Evolutionary conservation across 2,888 invertebrate species (phyloP).

Genomic region (Oxycera nigricornis): DNA sequence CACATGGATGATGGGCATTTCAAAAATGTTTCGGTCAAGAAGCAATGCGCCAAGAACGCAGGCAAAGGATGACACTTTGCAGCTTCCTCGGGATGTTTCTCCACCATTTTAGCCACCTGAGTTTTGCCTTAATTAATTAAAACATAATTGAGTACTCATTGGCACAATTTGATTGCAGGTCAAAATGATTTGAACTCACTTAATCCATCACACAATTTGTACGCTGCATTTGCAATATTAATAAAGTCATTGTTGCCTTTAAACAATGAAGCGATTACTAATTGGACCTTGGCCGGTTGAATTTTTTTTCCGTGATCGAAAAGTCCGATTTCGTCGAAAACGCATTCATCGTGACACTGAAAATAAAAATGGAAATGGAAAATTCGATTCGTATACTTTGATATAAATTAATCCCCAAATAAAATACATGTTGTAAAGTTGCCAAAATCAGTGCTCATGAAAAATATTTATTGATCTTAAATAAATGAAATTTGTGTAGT

Average conservation of each 20-base stretch:
- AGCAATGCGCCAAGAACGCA: neutral
- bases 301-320: slow-evolving; percentile 2
- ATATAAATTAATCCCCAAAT: too few species aligned
- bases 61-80: slow-evolving; percentile 10
- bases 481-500: too few species aligned
- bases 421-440: too few species aligned
- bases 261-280: neutral
- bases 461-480: too few species aligned
- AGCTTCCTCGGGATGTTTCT: neutral
- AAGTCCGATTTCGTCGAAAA: slow-evolving; percentile 1
- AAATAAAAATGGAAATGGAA: too few species aligned
- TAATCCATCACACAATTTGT: neutral
- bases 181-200: neutral
- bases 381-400: too few species aligned
- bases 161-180: neutral
- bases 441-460: too few species aligned
- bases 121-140: neutral
- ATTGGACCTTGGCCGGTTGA: neutral
- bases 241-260: neutral
- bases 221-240: neutral
- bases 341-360: slow-evolving; percentile 12
- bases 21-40: neutral
- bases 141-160: neutral
- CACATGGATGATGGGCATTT: slow-evolving; percentile 10
- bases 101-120: neutral